phyloP scores from a whole-genome alignment of 2,113 vertebrate genomes.

The Phrynocephalus versicolor region DNA sequence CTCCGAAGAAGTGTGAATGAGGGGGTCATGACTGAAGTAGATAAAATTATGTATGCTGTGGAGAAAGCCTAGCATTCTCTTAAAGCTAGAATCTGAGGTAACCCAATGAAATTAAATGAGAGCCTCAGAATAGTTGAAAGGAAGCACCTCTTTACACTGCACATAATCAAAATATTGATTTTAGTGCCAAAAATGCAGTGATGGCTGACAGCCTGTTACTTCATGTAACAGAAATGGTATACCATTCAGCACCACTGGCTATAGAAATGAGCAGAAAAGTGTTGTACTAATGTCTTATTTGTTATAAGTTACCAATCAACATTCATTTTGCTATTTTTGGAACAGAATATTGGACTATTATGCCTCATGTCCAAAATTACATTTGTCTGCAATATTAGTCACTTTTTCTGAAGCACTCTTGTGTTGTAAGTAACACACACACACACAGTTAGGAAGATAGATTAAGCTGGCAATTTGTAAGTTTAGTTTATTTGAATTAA shows the following conservation, averaged over 20 bases:
- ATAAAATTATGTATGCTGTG: neutral
- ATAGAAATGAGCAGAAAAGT: neutral
- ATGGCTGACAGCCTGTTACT: too few species aligned
- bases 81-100: neutral
- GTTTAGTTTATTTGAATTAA: neutral
- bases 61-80: too few species aligned
- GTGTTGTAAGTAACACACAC: too few species aligned
- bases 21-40: too few species aligned
- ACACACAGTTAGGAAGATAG: neutral
- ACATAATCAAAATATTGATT: neutral
- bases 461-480: neutral
- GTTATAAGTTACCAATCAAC: too few species aligned
- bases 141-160: neutral
- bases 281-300: neutral
- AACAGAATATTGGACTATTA: neutral
- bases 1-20: neutral
- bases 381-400: neutral
- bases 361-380: neutral
- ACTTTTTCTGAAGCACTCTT: neutral
- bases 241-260: neutral
- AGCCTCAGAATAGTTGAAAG: neutral
- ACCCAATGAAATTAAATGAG: neutral
- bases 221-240: neutral
- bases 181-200: neutral
- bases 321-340: neutral